These are phyloP conservation scores for Scaptomyza pallida DNA, from an alignment of 1,140 invertebrate species.

Conservation along the genomic window DNA sequence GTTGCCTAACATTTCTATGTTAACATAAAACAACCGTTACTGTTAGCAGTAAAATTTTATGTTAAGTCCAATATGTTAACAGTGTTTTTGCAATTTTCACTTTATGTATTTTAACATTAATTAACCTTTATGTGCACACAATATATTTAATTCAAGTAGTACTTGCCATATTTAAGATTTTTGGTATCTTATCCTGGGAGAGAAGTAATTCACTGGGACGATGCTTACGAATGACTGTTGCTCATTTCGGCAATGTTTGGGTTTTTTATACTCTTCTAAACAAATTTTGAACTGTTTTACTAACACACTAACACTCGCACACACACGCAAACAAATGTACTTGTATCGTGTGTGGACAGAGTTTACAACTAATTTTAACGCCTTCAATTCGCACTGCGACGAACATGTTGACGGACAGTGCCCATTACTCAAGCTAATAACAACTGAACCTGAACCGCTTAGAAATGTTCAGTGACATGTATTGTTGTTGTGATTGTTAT, in stretches of 20 bases:
- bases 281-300: slow-evolving; percentile 20
- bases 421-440: slow-evolving; percentile 61
- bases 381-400: slow-evolving; percentile 25
- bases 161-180: slow-evolving; percentile 42
- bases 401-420: slow-evolving; percentile 57
- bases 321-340: not conserved
- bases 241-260: slow-evolving; percentile 3
- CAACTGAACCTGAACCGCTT: slow-evolving; percentile 48
- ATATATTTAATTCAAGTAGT: no score
- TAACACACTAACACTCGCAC: not conserved
- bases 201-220: slow-evolving; percentile 33
- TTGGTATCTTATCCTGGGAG: not conserved
- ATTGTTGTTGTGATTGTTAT: slow-evolving; percentile 14
- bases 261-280: slow-evolving; percentile 64
- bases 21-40: no score
- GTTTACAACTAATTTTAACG: slow-evolving; percentile 68
- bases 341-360: slow-evolving; percentile 37
- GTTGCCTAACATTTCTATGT: no score
- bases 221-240: slow-evolving; percentile 54
- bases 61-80: no score
- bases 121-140: no score
- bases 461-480: slow-evolving; percentile 38
- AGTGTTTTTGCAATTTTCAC: no score
- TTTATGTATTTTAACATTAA: no score
- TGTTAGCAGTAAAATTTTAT: no score